Conservation (phyloP, 1,140 invertebrate species). For the Stegodyphus dumicola region DNA sequence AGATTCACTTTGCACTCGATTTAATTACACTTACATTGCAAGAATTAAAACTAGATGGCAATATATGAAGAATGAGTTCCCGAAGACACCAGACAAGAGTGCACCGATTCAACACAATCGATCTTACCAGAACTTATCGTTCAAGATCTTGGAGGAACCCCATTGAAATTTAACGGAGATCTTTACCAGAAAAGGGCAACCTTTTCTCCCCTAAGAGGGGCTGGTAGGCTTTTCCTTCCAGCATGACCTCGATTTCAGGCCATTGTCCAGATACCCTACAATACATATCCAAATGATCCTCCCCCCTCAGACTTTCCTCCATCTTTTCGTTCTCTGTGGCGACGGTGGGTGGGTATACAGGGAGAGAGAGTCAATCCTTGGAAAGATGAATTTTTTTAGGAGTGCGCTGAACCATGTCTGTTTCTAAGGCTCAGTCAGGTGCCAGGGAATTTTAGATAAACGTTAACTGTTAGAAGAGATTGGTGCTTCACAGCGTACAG, state of each 20-base stretch:
- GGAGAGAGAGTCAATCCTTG: constrained; percentile 5
- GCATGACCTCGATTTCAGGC: constrained; percentile 36
- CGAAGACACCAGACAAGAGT: too few species aligned
- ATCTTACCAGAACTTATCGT: too few species aligned
- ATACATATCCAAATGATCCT: constrained; percentile 18
- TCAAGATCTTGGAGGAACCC: background rate
- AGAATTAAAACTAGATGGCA: too few species aligned
- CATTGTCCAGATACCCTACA: constrained; percentile 35
- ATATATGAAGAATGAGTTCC: too few species aligned
- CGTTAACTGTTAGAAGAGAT: too few species aligned
- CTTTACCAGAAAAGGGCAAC: constrained; percentile 30
- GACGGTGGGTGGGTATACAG: background rate
- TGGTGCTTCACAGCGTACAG: too few species aligned
- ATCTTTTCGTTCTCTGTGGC: background rate
- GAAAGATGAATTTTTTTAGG: background rate
- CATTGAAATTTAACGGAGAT: constrained; percentile 6
- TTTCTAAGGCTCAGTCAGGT: too few species aligned
- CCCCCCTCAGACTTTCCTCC: constrained; percentile 22
- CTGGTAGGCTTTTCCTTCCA: background rate
- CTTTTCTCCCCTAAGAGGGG: background rate
- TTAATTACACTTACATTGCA: too few species aligned
- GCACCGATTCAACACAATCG: too few species aligned
- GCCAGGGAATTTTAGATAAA: too few species aligned
- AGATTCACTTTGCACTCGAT: too few species aligned
- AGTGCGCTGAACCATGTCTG: too few species aligned